A percentile compares a stretch with the other conserved stretches of the same genome.
Conservation (phyloP, 2,888 invertebrate species). For the Octodonta nipae region DNA sequence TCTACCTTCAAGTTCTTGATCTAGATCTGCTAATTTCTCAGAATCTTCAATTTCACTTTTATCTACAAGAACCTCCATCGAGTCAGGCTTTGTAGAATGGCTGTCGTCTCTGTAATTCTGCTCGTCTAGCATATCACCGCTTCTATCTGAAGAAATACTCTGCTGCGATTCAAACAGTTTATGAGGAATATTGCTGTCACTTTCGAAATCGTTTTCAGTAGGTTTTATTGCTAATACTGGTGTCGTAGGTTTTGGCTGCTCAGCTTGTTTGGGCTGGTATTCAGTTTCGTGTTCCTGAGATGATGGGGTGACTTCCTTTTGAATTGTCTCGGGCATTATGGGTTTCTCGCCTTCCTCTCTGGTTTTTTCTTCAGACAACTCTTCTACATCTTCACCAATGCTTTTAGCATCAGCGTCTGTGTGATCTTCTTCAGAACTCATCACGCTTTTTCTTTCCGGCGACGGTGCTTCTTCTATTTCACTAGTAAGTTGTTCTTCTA, state of each 20-base stretch:
- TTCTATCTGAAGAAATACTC: constrained; percentile 25
- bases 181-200: constrained; percentile 14
- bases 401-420: constrained; percentile 14
- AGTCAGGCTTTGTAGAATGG: constrained; percentile 33
- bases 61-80: constrained; percentile 39
- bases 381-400: constrained; percentile 14
- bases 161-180: constrained; percentile 28
- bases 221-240: no score
- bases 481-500: constrained; percentile 38
- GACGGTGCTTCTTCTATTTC: constrained; percentile 37
- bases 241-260: no score
- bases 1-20: constrained; percentile 33
- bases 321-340: no score
- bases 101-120: constrained; percentile 22
- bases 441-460: constrained; percentile 36
- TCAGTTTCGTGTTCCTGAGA: constrained; percentile 6
- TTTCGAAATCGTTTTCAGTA: no score
- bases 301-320: constrained; percentile 2
- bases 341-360: no score
- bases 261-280: no score
- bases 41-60: constrained; percentile 40
- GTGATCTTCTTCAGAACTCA: constrained; percentile 18
- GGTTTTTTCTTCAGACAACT: constrained; percentile 15
- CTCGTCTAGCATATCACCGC: constrained; percentile 10
- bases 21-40: constrained; percentile 36